Evolutionary conservation across 2,888 invertebrate genomes (phyloP).

Genomic region (Stenolophus ochropezus): DNA sequence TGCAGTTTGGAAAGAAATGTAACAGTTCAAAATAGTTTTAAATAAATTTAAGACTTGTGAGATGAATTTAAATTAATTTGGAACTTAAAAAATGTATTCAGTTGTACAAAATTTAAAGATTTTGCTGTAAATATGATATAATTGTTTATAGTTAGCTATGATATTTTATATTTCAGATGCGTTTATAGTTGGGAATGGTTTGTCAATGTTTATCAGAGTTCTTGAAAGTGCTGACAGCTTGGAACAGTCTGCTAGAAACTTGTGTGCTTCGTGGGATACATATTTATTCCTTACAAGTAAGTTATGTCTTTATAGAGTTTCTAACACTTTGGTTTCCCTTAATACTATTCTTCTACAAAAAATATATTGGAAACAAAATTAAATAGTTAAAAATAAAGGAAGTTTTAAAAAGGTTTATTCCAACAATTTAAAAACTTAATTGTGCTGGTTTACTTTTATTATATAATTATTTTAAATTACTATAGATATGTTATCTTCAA

Average conservation of each 20-base stretch:
- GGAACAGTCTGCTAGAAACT: constrained; percentile 78
- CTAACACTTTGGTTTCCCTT: neutral
- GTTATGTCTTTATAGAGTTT: constrained; percentile 68
- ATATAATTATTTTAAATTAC: no score
- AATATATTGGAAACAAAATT: no score
- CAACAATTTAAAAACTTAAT: no score
- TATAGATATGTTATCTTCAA: no score
- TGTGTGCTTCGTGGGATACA: constrained; percentile 86
- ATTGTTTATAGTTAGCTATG: neutral
- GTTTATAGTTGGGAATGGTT: constrained; percentile 83
- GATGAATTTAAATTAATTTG: no score
- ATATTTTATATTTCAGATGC: constrained; percentile 75
- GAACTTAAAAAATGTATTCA: constrained; percentile 6
- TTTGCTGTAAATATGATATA: no score
- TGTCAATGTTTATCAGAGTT: constrained; percentile 84
- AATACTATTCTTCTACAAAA: constrained; percentile 1
- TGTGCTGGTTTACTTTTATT: no score
- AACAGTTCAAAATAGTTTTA: no score
- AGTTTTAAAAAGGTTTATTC: no score
- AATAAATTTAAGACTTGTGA: no score
- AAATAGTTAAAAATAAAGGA: no score
- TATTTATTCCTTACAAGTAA: constrained; percentile 82
- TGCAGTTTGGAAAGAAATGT: no score
- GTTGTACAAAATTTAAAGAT: neutral
- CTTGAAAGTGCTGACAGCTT: constrained; percentile 78